A percentile compares a stretch with the other conserved stretches of the same genome.
These are phyloP conservation scores for Aratinga solstitialis DNA, from an alignment of 2,797 vertebrate species.

Conservation along the genomic window DNA sequence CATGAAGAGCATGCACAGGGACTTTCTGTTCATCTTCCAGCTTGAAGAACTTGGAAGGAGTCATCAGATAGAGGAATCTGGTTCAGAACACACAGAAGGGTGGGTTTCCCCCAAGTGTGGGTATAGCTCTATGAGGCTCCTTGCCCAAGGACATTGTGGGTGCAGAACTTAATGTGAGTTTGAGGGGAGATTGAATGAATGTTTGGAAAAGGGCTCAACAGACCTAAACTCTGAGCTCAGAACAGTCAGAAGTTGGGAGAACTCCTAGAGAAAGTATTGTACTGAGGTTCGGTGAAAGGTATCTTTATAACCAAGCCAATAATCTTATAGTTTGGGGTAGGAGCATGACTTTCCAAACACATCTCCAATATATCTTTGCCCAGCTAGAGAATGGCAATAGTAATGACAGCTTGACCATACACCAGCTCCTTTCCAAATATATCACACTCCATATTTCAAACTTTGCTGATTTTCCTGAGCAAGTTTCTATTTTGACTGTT, in stretches of 20 bases:
- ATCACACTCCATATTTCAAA: not conserved
- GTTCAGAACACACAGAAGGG: rapidly evolving
- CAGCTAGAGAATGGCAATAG: not conserved
- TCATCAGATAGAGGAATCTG: not conserved
- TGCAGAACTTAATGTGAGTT: not conserved
- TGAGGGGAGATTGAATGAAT: not conserved
- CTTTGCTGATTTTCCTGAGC: not conserved
- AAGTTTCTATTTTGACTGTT: not conserved
- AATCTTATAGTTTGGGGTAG: not conserved
- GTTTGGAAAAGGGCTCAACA: not conserved
- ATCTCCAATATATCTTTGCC: not conserved
- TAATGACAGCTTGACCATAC: not conserved
- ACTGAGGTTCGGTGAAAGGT: not conserved
- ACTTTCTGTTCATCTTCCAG: not conserved
- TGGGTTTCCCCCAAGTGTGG: not conserved
- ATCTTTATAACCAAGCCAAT: not conserved
- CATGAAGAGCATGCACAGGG: not conserved
- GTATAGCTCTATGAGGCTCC: not conserved
- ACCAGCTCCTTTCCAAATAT: not conserved
- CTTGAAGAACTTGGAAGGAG: not conserved
- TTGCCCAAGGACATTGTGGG: not conserved
- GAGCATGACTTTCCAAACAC: not conserved
- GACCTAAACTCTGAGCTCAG: not conserved
- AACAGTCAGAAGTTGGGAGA: not conserved
- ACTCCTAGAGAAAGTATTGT: not conserved